Evolutionary conservation across 2,888 invertebrate genomes (phyloP), one percentile per base, ranked within the genome.

Genomic region (Melanchra persicariae): DNA sequence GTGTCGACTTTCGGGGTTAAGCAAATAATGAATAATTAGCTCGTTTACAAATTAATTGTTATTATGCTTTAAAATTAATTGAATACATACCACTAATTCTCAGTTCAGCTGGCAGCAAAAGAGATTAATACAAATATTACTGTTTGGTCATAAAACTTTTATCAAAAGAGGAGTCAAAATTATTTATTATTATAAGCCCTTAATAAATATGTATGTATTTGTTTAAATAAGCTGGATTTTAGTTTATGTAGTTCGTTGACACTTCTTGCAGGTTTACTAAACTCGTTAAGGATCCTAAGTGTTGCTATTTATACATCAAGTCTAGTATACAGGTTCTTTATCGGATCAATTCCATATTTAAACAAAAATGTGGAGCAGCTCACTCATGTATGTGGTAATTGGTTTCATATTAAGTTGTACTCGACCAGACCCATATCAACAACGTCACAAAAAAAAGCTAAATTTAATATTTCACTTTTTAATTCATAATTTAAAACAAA

Each of bases 381-480:
- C 49, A 43, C 64, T 51, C 9, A 30, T 77, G 26, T 77, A 77
- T 78, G 82, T 51, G 51, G 3, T 79, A 82, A 79, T 79, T 82
- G 79, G 73, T 72, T 43, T 65, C 60, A 71, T 62, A 82, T 79
- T 72, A 79, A 77, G 67, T 55, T 77, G 67, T 82, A 77, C 61
- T 45, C 45, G 30, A 43, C 17, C 49, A 60, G 30, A 52, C 45
- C 72, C 64, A 45, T 82, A 81, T 65, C 77, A 81, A 63, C 60
- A 64, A 19, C n/a, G 8, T 34, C 45, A 77, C 34, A 70, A 82
- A 77, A 68, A 70, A 66, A 69, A 65, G 63, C 60, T 17, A 45
- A 74, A 81, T 80, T 83, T 85, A 82, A 82, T 84, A 74, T 81
- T 71, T 80, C 76, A 87, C 81, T 82, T 83, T 81, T 81, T 80